Evolutionary conservation across 2,113 vertebrate genomes (phyloP), one percentile per base, ranked within the genome.

Genomic region (Antennarius striatus): DNA sequence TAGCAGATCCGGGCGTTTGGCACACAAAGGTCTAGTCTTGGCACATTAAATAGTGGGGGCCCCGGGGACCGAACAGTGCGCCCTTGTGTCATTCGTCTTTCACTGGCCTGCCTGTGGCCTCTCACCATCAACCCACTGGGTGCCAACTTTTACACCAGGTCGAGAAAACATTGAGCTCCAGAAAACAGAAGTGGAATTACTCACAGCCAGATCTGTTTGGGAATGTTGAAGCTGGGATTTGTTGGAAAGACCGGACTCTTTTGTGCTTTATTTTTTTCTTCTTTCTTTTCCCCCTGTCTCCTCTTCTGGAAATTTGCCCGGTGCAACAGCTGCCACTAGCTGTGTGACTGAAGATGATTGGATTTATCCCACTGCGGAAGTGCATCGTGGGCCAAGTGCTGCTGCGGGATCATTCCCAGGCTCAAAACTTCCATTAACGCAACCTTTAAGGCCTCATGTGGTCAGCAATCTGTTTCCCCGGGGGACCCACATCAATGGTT

Each of bases 271-370:
- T 51, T 51, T 16, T 56, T 60, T n/a, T 54, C 42, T 32, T 36
- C 63, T 29, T 17, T 43, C n/a, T 42, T 10, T 55, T 10, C 13
- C 49, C 43, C 10, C 15, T 49, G 29, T 52, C 49, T 48, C 43
- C 51, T 39, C 56, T 12, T 40, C 52, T 85, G 89, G 79, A 80
- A 13, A 40, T 0, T 3, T 65, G 60, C 81, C 86, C 66, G 16
- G 61, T 10, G 52, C 57, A 85, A 58, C 89, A 91, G 88, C 85
- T 90, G 88, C 75, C 58, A 29, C 66, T 17, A 17, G 60, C 76
- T 61, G 83, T 75, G 63, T 40, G 76, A 67, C 55, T 70, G 72
- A 52, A 65, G 61, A 81, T 61, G 60, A 64, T 68, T 81, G 80
- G 74, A 67, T 86, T 83, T 74, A 59, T 59, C 79, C 61, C 17